These are phyloP conservation scores for Cosmorhoe ocellata DNA, from an alignment of 2,888 invertebrate species.

Conservation along the genomic window DNA sequence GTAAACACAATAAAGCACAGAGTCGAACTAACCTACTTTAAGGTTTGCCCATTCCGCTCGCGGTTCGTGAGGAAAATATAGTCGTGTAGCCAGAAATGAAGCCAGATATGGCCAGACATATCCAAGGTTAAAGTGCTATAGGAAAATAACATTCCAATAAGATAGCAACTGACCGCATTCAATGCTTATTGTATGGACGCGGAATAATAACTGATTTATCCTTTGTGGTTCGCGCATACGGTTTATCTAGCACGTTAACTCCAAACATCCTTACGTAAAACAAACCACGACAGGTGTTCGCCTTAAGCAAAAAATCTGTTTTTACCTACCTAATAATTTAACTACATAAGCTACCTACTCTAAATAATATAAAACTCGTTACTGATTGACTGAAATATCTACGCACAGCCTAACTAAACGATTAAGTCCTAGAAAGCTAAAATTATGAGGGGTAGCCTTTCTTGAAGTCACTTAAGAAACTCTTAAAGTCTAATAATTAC, in stretches of 20 bases:
- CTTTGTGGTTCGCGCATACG: conserved; percentile 6
- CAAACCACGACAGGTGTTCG: background rate
- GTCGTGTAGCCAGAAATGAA: conserved; percentile 45
- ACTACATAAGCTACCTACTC: too few species aligned
- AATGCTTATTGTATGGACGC: conserved; percentile 30
- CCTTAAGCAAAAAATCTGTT: too few species aligned
- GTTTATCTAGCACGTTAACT: conserved; percentile 3
- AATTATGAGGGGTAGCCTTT: too few species aligned
- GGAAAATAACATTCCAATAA: conserved; percentile 41
- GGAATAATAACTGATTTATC: conserved; percentile 19
- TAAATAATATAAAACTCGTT: too few species aligned
- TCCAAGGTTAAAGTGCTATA: conserved; percentile 47
- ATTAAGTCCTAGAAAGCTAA: too few species aligned
- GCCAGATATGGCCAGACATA: conserved; percentile 42
- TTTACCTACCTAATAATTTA: too few species aligned
- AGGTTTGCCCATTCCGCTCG: conserved; percentile 68
- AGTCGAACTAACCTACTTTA: conserved; percentile 73
- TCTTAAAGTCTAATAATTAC: too few species aligned
- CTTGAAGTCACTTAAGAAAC: too few species aligned
- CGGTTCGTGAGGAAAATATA: conserved; percentile 51
- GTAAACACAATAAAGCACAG: conserved; percentile 79
- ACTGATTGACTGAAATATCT: too few species aligned
- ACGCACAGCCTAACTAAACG: too few species aligned
- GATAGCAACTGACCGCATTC: conserved; percentile 39
- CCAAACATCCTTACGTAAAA: background rate